Percentiles rank a stretch among this genome's conserved stretches.
phyloP scores from a whole-genome alignment of 2,797 vertebrate genomes.

The Rhincodon typus region DNA sequence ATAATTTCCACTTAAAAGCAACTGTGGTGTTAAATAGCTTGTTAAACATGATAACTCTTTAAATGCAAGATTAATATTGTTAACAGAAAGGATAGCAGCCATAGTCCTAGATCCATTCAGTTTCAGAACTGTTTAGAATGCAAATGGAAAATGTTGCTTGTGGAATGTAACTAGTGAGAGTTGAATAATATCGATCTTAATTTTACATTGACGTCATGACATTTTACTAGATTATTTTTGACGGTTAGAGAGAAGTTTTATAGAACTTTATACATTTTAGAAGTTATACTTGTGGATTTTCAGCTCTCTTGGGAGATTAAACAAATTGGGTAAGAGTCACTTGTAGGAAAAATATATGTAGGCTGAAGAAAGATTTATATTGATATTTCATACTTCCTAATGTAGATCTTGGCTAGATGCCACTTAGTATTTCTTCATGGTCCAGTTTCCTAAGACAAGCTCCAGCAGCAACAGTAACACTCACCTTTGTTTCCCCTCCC shows the following conservation, averaged over 20 bases:
- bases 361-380: not conserved
- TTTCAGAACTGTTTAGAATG: no score
- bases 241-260: not conserved
- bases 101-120: no score
- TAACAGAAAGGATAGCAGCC: no score
- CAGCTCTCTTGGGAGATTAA: not conserved
- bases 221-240: not conserved
- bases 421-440: not conserved
- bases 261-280: not conserved
- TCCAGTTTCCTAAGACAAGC: not conserved
- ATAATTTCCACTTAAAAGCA: not conserved
- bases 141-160: not conserved
- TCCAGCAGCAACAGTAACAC: not conserved
- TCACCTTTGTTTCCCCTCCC: not conserved
- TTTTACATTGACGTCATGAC: not conserved
- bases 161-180: not conserved
- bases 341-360: not conserved
- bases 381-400: not conserved
- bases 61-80: no score
- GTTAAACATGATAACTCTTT: not conserved
- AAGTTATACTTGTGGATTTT: not conserved
- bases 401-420: not conserved
- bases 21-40: not conserved
- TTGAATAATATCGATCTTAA: not conserved
- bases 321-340: not conserved